Conservation (phyloP, 2,113 vertebrate genomes). For the Chionodraco myersi region DNA sequence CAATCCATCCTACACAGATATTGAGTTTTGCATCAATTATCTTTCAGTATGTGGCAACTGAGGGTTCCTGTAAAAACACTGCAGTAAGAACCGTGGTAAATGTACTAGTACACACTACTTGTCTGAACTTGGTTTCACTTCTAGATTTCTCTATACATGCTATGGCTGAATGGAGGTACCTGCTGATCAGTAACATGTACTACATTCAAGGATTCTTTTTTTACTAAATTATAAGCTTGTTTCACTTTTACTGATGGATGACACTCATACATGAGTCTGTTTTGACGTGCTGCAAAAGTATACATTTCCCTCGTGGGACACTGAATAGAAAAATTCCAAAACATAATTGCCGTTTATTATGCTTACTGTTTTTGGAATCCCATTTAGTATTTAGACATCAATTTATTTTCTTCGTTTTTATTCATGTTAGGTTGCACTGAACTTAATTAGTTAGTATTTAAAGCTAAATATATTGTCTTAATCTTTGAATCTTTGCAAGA, state of each 20-base stretch:
- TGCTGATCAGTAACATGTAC: neutral
- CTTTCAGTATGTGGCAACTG: neutral
- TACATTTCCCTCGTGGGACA: conserved; percentile 25
- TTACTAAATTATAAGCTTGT: neutral
- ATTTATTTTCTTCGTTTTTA: neutral
- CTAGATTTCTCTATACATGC: neutral
- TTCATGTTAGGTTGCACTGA: neutral
- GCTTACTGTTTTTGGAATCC: neutral
- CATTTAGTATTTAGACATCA: neutral
- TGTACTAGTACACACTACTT: neutral
- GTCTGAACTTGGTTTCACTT: neutral
- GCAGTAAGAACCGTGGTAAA: neutral
- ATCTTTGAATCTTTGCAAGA: neutral
- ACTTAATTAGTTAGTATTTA: neutral
- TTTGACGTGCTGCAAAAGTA: neutral
- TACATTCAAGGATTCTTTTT: neutral
- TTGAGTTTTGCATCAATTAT: neutral
- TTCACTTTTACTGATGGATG: neutral
- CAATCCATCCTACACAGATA: neutral
- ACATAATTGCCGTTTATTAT: conserved; percentile 5
- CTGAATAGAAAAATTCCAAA: conserved; percentile 11
- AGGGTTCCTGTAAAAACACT: neutral
- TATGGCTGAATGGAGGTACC: neutral
- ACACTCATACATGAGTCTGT: conserved; percentile 6
- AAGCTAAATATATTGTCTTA: no score